Evolutionary conservation across 2,113 vertebrate species (phyloP), one percentile per base, ranked within the genome.

Genomic region (Lepidothrix coronata): DNA sequence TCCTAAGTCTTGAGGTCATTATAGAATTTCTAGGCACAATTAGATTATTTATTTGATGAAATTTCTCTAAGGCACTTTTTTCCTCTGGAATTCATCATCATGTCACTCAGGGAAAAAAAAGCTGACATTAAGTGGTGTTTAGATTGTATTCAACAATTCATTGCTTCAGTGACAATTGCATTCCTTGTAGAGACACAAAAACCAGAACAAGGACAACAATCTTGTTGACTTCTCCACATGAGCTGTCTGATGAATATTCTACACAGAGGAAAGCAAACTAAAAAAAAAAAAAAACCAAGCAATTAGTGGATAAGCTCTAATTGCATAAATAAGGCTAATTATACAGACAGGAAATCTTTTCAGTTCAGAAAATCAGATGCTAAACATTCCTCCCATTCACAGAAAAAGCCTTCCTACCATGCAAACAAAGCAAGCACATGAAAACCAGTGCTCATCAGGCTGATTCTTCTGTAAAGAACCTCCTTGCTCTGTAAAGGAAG

Each of bases 261-360:
- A 85, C 2, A 2, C 16, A 70, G 14, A 87, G 41, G 28, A 54
- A 92, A 93, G 24, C 37, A 92, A 79, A 87, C 58, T 46, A 24
- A 79, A 86, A 78, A 67, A 52, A 61, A 4, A 4, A 58, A 52
- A 5, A 4, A 0, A 14, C 49, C 30, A 82, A 87, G 66, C 73
- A 95, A 89, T 85, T 91, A 95, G 76, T 46, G 35, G n/a, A 55
- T 92, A 87, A 91, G 72, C 62, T 85, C 55, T 86, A 95, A 92
- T 85, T 28, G 35, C 62, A 90, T 76, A 85, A 95, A 94, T 88
- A 94, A 90, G 46, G 58, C 67, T 91, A 91, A 94, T 96, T 96
- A 94, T 55, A 83, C 51, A 89, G 89, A 88, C 0, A 2, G 55
- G 41, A 89, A 85, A 73, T 85, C 66, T 92, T 95, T 95, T 93